These are phyloP conservation scores for Cochlearius cochlearius DNA, from an alignment of 2,113 vertebrate species.

Conservation along the genomic window DNA sequence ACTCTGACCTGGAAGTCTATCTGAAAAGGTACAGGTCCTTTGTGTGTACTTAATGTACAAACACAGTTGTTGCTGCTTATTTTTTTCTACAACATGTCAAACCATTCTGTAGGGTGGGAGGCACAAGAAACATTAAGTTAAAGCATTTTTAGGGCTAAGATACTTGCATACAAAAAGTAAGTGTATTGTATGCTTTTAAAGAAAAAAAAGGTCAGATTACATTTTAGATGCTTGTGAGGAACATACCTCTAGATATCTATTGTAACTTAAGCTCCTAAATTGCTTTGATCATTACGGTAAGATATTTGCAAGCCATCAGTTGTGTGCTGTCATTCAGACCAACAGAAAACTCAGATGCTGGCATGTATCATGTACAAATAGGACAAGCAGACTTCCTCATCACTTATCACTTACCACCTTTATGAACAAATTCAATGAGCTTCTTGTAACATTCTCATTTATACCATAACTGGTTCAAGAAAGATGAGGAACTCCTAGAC, in stretches of 20 bases:
- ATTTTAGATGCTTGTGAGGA: neutral
- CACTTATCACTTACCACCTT: neutral
- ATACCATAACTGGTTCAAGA: neutral
- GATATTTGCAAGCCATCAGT: neutral
- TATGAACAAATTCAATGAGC: neutral
- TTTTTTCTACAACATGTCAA: neutral
- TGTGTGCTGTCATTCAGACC: neutral
- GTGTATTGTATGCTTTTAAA: neutral
- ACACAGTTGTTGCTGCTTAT: neutral
- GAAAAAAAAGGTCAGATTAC: neutral
- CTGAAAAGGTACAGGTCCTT: neutral
- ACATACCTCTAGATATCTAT: neutral
- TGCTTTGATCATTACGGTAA: neutral
- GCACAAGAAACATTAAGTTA: neutral
- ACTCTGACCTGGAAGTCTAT: neutral
- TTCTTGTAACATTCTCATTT: neutral
- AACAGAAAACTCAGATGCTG: neutral
- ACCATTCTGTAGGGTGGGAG: neutral
- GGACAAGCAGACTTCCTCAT: neutral
- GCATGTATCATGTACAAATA: neutral
- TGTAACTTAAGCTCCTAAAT: neutral
- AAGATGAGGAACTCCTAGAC: too few relatives aligned
- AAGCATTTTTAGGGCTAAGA: neutral
- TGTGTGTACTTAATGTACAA: neutral
- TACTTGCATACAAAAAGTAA: neutral